These are phyloP conservation scores for Cyclargus thomasi DNA, from an alignment of 1,140 invertebrate species.

Conservation along the genomic window DNA sequence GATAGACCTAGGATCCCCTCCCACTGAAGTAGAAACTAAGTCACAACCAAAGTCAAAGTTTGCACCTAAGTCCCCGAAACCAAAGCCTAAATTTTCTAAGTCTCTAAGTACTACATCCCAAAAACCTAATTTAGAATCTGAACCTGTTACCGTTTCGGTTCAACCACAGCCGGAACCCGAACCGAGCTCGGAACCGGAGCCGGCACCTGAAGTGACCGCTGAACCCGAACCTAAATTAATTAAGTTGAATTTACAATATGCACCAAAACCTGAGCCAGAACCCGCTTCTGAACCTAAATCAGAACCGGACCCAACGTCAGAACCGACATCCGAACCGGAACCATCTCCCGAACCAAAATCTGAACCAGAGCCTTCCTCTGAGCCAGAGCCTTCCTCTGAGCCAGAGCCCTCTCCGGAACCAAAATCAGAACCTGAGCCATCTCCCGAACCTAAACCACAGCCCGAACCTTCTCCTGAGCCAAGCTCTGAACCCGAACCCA, in stretches of 20 bases:
- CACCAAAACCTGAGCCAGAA: constrained; percentile 23
- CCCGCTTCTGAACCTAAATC: constrained; percentile 31
- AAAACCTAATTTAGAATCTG: constrained; percentile 25
- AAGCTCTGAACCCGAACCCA: constrained; percentile 47
- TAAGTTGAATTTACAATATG: constrained; percentile 63
- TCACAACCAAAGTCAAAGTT: constrained; percentile 5
- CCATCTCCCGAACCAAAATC: constrained; percentile 61
- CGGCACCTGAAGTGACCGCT: constrained; percentile 39
- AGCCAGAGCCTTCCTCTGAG: constrained; percentile 61
- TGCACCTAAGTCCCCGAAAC: constrained; percentile 14
- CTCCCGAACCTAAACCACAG: constrained; percentile 35
- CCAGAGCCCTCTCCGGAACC: constrained; percentile 73
- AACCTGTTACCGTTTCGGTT: constrained; percentile 20
- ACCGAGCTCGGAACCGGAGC: constrained; percentile 28
- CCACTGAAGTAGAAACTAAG: constrained; percentile 33
- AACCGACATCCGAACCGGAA: constrained; percentile 65
- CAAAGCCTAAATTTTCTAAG: constrained; percentile 17
- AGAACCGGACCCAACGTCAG: constrained; percentile 54
- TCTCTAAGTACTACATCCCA: constrained; percentile 12
- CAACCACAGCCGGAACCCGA: constrained; percentile 30
- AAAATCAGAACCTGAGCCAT: constrained; percentile 68
- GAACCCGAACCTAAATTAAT: constrained; percentile 45
- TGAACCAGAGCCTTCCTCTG: constrained; percentile 39
- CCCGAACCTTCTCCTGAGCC: constrained; percentile 9
- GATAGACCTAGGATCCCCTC: constrained; percentile 34